Base-by-base conservation (phyloP, 2,797 vertebrate genomes). In the Centropyge bicolor region DNA sequence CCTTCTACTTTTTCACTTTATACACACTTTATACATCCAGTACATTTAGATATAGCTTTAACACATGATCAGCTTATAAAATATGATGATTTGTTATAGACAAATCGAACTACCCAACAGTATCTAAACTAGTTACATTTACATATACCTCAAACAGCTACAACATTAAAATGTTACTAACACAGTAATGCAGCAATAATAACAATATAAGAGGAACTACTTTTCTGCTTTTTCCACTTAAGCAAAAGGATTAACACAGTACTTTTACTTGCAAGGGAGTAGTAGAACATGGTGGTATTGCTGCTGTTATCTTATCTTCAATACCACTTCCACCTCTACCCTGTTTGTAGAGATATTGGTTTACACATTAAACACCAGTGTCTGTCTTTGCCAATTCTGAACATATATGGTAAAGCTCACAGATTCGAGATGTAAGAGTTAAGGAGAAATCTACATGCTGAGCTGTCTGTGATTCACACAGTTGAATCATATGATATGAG, bases 401-500 rank as follows among this genome's bases (percentile, higher is more conserved):
- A 70, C 72, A 75, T 82, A 81, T 73, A 74, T 36, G 79, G 71
- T 45, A 63, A 82, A n/a, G 14, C 20, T 60, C 24, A 74, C 7
- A 48, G 35, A 74, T 72, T 0, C 17, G 17, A 49, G 20, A 52
- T 19, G 4, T 43, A 38, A 52, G 11, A 43, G 38, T 24, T 51
- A 6, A 49, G 36, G 67, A 22, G 35, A 51, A 52, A 51, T n/a
- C 19, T 75, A 36, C 67, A 51, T 22, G 57, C 52, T 85, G 59
- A 86, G 68, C 66, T 65, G 41, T 78, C 51, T 51, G 9, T 91
- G 82, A 87, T 40, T 91, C 83, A 88, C 49, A 64, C 38, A 6
- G 66, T 8, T 89, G 88, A 91, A 52, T 88, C 72, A 85, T 41
- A 45, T 10, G 17, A 11, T 62, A 43, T 64, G 77, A 77, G 36